Conservation (phyloP, 2,797 vertebrate species). For the Sebastes ruberrimus region DNA sequence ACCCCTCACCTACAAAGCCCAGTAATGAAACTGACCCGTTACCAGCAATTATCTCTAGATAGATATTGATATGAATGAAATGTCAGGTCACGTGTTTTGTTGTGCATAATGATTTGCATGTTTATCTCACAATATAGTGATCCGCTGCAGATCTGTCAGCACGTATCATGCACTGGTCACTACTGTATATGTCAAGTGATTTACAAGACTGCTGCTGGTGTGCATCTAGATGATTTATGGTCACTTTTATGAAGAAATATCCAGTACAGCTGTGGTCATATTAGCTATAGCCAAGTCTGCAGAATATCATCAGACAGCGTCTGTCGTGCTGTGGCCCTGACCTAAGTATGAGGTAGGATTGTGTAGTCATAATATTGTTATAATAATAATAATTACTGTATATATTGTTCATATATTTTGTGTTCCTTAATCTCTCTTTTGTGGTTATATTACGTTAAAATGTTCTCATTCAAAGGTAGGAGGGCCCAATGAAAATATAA, state of each 20-base stretch:
- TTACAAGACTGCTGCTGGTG: neutral
- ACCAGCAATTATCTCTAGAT: no score
- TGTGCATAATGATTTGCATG: no score
- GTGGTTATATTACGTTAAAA: neutral
- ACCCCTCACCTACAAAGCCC: neutral
- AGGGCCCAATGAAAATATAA: neutral
- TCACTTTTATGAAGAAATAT: neutral
- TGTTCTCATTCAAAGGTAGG: neutral
- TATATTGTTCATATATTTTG: neutral
- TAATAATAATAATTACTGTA: neutral
- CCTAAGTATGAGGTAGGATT: slow-evolving; percentile 20
- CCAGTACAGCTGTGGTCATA: neutral
- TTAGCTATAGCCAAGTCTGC: neutral
- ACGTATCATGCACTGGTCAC: no score
- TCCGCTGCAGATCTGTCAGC: no score
- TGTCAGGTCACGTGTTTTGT: no score
- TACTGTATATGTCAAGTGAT: no score
- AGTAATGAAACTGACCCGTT: no score
- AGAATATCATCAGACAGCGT: neutral
- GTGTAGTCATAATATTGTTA: neutral
- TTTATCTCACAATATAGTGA: no score
- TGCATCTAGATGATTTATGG: neutral
- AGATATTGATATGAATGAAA: no score
- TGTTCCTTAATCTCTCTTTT: neutral
- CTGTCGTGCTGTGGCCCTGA: neutral